phyloP scores from a whole-genome alignment of 2,888 invertebrate species.

The Hydrotaea diabolus region DNA sequence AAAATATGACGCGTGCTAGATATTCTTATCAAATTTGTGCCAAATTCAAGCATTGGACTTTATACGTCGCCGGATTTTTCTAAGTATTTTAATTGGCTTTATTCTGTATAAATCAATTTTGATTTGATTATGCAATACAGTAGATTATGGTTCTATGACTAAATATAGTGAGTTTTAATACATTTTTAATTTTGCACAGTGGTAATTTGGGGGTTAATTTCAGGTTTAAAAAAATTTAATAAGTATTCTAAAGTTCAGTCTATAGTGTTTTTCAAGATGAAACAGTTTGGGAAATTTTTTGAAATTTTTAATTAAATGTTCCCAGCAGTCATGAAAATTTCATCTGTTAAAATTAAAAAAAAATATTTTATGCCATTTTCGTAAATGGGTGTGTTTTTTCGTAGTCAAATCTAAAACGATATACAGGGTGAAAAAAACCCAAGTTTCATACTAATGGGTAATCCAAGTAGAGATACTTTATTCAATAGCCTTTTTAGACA shows the following conservation, averaged over 20 bases:
- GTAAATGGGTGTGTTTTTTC: too few species aligned
- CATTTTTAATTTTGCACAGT: not conserved
- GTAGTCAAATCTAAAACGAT: too few species aligned
- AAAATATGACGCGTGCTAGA: slow-evolving; percentile 40
- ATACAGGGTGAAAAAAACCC: too few species aligned
- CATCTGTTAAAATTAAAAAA: too few species aligned
- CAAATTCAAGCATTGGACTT: slow-evolving; percentile 4
- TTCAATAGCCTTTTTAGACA: too few species aligned
- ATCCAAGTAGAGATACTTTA: too few species aligned
- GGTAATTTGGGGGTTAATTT: not conserved
- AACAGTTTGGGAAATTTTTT: too few species aligned
- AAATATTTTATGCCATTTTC: too few species aligned
- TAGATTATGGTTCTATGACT: not conserved
- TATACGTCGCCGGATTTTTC: slow-evolving; percentile 9
- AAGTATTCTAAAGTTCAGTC: not conserved
- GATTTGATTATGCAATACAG: not conserved
- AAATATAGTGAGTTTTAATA: not conserved
- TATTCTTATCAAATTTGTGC: slow-evolving; percentile 42
- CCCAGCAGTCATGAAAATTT: too few species aligned
- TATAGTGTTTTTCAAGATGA: too few species aligned
- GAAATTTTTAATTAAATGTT: too few species aligned
- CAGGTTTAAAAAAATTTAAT: not conserved
- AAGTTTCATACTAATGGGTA: too few species aligned
- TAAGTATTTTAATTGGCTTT: not conserved
- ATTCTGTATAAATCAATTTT: not conserved